Base-by-base conservation (phyloP, 1,140 invertebrate species). In the Cataglyphis hispanica region DNA sequence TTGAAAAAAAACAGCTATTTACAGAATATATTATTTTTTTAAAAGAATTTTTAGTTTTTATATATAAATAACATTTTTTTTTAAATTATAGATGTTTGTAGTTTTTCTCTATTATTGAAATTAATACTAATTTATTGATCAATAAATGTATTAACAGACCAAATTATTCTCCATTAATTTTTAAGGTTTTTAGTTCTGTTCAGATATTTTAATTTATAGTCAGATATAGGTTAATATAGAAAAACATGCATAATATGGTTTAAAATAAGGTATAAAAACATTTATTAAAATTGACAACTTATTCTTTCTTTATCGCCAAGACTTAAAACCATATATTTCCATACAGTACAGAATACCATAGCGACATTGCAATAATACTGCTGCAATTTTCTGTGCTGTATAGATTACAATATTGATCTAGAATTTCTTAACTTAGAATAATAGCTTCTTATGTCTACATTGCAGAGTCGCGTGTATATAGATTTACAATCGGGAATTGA, bases 341-440 rank as follows among this genome's bases (percentile, higher is more conserved):
- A n/a, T 31, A 31, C 31, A 31, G 31, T 31, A 31, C 31, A 31
- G 31, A 31, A 31, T 31, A 31, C 4, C 1, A 3, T 3, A 31
- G 31, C 31, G 31, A 31, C 4, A 31, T 31, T 31, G 31, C 31
- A 3, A 3, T 3, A 31, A 31, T 31, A 31, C 4, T 31, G 31
- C 31, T 31, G 31, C 31, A 31, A 31, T 31, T 2, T 31, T 31
- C 31, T 31, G 31, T 3, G 31, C 31, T 31, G 31, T 31, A 31
- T 31, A 3, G 31, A 31, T 80, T 80, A 80, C 31, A 80, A 67
- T 80, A 13, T 5, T 22, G 31, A 64, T 78, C 34, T 4, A 78
- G 22, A 31, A 7, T 66, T 64, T n/a, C 19, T 63, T 46, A 76
- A 60, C 8, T 40, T 61, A 27, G 8, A 64, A 6, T 2, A 40